A percentile compares a stretch with the other conserved stretches of the same genome.
phyloP scores from a whole-genome alignment of 1,140 invertebrate species.

The Propsilocerus akamusi region DNA sequence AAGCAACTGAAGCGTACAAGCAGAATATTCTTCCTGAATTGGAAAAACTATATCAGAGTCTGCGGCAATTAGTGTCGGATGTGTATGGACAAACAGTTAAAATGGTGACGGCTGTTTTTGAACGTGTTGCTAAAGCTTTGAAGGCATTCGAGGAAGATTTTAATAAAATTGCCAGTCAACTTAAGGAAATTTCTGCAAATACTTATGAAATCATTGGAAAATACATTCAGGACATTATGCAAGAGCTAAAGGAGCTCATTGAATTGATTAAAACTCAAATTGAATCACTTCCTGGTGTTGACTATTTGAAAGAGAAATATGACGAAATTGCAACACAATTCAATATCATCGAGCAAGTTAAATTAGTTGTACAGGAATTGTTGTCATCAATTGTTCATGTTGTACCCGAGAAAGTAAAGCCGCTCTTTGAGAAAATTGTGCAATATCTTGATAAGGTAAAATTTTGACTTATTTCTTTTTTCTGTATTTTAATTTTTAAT shows the following conservation, averaged over 20 bases:
- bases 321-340: constrained; percentile 8
- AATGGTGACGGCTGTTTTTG: constrained; percentile 10
- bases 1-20: constrained; percentile 21
- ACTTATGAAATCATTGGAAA: constrained; percentile 29
- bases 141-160: constrained; percentile 39
- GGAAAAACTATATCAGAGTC: constrained; percentile 27
- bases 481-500: neutral
- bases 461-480: neutral
- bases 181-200: constrained; percentile 32
- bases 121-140: constrained; percentile 10
- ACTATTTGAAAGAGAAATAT: constrained; percentile 24
- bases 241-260: constrained; percentile 27
- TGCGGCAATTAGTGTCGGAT: constrained; percentile 11
- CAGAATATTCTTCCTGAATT: constrained; percentile 12
- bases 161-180: constrained; percentile 33
- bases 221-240: constrained; percentile 23
- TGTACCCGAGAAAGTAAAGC: constrained; percentile 30
- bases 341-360: constrained; percentile 25
- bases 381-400: constrained; percentile 27
- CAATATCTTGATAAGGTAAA: constrained; percentile 39
- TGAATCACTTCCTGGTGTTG: constrained; percentile 30
- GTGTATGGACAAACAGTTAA: constrained; percentile 11
- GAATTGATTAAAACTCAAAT: constrained; percentile 28
- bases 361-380: constrained; percentile 28
- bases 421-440: constrained; percentile 28